A percentile compares a stretch with the other conserved stretches of the same genome.
Evolutionary conservation across 2,113 vertebrate species (phyloP).

Genomic region (Ahaetulla prasina): DNA sequence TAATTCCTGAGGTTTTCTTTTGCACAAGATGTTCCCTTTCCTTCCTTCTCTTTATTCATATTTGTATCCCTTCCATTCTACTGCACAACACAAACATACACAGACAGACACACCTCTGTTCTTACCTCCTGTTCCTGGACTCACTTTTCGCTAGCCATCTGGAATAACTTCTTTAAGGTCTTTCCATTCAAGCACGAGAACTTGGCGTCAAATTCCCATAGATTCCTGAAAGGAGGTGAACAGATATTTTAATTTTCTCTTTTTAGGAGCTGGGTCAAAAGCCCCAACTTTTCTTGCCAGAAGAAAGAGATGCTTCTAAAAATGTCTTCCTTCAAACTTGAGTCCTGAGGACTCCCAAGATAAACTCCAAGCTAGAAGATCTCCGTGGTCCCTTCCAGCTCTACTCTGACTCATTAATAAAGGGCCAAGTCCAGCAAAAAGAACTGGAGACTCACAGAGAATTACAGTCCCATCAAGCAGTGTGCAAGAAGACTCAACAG

Average conservation of each 20-base stretch:
- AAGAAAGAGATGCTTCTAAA: neutral
- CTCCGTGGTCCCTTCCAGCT: too few relatives aligned
- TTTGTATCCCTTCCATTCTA: neutral
- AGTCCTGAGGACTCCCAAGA: neutral
- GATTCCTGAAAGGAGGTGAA: constrained; percentile 76
- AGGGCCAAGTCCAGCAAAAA: neutral
- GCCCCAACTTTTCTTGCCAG: neutral
- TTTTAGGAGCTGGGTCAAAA: constrained; percentile 18
- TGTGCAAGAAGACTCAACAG: neutral
- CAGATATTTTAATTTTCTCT: neutral
- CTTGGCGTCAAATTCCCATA: constrained; percentile 81
- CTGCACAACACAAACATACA: too few relatives aligned
- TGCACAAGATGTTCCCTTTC: neutral
- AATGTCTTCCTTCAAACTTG: neutral
- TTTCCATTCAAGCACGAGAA: constrained; percentile 96
- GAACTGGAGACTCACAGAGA: neutral
- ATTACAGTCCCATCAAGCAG: neutral
- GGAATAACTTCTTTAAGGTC: constrained; percentile 96
- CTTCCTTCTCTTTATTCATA: neutral
- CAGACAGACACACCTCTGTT: neutral
- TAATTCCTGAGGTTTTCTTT: neutral
- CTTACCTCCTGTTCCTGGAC: constrained; percentile 91
- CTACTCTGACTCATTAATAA: too few relatives aligned
- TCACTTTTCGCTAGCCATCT: constrained; percentile 97
- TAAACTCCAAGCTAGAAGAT: too few relatives aligned